Base-by-base conservation (phyloP, 2,797 vertebrate genomes). In the Merluccius polli region DNA sequence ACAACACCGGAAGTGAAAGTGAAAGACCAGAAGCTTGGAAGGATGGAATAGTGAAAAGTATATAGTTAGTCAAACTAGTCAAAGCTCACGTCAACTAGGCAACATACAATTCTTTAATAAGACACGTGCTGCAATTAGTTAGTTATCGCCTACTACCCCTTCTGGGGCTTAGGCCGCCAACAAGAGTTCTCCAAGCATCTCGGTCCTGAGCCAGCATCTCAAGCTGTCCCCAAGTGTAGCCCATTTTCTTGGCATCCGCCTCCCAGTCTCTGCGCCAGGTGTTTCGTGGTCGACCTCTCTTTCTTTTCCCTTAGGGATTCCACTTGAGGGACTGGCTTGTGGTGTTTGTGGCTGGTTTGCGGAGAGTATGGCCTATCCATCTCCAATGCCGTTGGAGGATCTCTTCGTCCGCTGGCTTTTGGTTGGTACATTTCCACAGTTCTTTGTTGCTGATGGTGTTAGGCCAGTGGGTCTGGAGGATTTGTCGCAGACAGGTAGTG, bases 201-300 rank as follows among this genome's bases (percentile, higher is more conserved):
- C 35, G 21, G 33, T 41, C 35, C 24, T 38, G 36, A 12, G 33
- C 21, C n/a, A 38, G 24, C 70, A 38, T 72, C 36, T 72, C 35
- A 21, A 71, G 32, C 69, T 71, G 31, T 21, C 7, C 21, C 70
- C 70, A 72, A 35, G 21, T 72, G 35, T 72, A 72, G 36, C 35
- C 70, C 70, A 72, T 33, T 72, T 35, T 72, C 70, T 72, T 72
- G 70, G 38, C 38, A n/a, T 72, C 35, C 27, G 70, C 70, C 70
- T 72, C 33, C 33, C n/a, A 35, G 27, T 38, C 70, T n/a, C 35
- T 13, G 10, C 21, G 24, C 21, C 70, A 72, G 70, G 33, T 72
- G 70, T 72, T 41, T n/a, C 27, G 36, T 41, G 70, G 70, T 10
- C 35, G 12, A 24, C 71, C 36, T 72, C 71, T 72, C 29, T 16